Conservation (phyloP, 1,140 invertebrate species). For the Drosophila kanapiae region DNA sequence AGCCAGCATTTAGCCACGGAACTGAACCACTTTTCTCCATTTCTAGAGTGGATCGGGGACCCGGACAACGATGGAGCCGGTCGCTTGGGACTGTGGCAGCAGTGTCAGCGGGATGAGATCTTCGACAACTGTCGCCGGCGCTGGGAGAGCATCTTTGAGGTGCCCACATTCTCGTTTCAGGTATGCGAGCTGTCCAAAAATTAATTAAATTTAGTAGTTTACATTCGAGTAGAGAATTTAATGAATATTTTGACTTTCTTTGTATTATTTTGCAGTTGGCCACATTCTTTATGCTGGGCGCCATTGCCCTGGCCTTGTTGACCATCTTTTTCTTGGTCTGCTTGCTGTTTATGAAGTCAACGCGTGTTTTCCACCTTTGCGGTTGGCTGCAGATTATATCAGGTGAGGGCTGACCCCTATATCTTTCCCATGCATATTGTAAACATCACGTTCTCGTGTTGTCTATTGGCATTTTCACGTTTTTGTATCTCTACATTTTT, state of each 20-base stretch:
- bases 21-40: constrained; percentile 14
- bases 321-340: constrained; percentile 95
- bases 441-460: constrained; percentile 55
- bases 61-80: constrained; percentile 94
- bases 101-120: constrained; percentile 90
- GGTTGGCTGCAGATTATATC: constrained; percentile 97
- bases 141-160: constrained; percentile 93
- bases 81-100: constrained; percentile 96
- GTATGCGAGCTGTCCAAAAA: constrained; percentile 84
- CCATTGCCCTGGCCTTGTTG: constrained; percentile 93
- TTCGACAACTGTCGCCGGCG: constrained; percentile 92
- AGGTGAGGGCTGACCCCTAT: constrained; percentile 87
- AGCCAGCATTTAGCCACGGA: background rate
- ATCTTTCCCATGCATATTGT: constrained; percentile 2
- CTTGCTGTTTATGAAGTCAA: constrained; percentile 97
- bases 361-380: constrained; percentile 96
- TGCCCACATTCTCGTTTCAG: constrained; percentile 91
- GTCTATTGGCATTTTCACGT: constrained; percentile 18
- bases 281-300: constrained; percentile 94
- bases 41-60: constrained; percentile 94
- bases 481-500: constrained; percentile 16
- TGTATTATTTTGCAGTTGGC: constrained; percentile 88
- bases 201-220: background rate
- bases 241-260: background rate
- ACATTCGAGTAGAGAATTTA: background rate